These are phyloP conservation scores for Amblyjoppa proteus DNA, from an alignment of 2,888 invertebrate species.

Conservation along the genomic window DNA sequence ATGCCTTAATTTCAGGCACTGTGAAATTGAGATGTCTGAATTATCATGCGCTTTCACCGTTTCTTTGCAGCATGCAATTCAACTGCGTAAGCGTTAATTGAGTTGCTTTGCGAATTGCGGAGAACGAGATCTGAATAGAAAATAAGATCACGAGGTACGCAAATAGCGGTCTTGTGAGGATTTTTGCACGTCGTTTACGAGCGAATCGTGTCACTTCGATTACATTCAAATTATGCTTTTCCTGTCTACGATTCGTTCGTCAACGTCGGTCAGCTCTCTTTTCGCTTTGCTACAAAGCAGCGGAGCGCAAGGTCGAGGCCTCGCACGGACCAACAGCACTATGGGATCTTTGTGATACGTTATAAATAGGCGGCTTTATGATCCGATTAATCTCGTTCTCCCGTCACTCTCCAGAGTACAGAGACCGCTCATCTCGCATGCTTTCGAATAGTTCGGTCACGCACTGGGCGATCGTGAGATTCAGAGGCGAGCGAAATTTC, in stretches of 20 bases:
- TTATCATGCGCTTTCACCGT: not conserved
- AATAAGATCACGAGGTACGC: not conserved
- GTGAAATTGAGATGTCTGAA: not conserved
- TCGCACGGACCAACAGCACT: conserved; percentile 26
- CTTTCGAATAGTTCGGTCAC: not conserved
- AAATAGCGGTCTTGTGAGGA: not conserved
- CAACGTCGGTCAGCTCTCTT: conserved; percentile 4
- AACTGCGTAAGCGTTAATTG: not conserved
- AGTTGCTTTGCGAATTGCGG: not conserved
- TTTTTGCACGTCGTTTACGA: conserved; percentile 15
- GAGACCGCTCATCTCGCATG: conserved; percentile 30
- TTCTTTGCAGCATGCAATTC: not conserved
- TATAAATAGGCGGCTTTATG: conserved; percentile 65
- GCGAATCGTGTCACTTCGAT: not conserved
- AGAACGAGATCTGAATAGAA: conserved; percentile 14
- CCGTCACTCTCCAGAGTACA: conserved; percentile 38
- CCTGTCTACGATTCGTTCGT: not conserved
- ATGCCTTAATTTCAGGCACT: not conserved
- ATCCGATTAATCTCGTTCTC: conserved; percentile 65
- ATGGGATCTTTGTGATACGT: conserved; percentile 28
- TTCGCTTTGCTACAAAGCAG: conserved; percentile 15
- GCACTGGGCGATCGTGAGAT: conserved; percentile 11
- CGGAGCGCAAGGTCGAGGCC: conserved; percentile 42
- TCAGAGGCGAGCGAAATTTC: not conserved
- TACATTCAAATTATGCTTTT: conserved; percentile 14